phyloP scores from a whole-genome alignment of 2,113 vertebrate species.

The Suncus etruscus region DNA sequence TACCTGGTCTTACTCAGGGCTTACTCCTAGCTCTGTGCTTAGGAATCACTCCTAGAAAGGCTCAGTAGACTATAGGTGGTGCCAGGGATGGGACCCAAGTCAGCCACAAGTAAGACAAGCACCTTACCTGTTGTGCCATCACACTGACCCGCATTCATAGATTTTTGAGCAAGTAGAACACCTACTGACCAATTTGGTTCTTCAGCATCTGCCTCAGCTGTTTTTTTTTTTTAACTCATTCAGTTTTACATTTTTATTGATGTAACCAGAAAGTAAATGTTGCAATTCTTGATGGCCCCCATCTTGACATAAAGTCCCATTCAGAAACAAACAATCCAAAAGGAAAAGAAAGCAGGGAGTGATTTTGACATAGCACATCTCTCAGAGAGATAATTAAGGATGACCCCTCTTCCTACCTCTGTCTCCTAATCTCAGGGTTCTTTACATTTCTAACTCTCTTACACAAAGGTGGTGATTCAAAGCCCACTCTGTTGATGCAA shows the following conservation, averaged over 20 bases:
- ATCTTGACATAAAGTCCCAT: neutral
- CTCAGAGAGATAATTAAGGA: neutral
- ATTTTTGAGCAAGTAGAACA: neutral
- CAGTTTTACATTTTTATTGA: neutral
- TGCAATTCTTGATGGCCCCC: neutral
- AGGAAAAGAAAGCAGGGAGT: neutral
- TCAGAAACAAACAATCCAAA: neutral
- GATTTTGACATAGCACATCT: neutral
- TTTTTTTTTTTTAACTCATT: rapidly evolving
- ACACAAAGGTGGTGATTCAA: neutral
- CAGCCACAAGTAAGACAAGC: too few relatives aligned
- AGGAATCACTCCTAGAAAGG: too few relatives aligned
- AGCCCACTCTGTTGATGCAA: neutral
- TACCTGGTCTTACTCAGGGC: too few relatives aligned
- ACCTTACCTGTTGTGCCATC: too few relatives aligned
- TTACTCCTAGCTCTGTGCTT: too few relatives aligned
- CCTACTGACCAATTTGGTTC: neutral
- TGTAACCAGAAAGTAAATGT: neutral
- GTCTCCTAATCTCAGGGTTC: too few relatives aligned
- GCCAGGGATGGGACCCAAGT: too few relatives aligned
- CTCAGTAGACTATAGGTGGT: too few relatives aligned
- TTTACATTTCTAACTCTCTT: neutral
- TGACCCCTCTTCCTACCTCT: neutral
- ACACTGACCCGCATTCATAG: too few relatives aligned
- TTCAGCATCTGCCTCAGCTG: neutral